Conservation (phyloP, 2,888 invertebrate genomes). For the Invenusta paracnida region DNA sequence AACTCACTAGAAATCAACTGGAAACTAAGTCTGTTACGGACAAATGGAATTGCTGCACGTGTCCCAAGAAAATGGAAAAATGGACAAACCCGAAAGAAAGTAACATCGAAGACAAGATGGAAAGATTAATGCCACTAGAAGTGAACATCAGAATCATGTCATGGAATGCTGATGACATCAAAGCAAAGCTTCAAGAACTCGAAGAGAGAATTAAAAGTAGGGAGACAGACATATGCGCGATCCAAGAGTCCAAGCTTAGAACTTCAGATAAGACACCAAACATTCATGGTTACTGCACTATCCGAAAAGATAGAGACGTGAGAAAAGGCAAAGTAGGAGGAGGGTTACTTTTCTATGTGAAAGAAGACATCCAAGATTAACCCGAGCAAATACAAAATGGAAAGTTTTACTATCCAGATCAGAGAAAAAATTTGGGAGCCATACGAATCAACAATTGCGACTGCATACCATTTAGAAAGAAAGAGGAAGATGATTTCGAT, state of each 20-base stretch:
- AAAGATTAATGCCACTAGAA: not conserved
- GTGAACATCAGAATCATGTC: not conserved
- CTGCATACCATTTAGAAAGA: not conserved
- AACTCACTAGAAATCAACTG: not conserved
- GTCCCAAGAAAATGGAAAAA: not conserved
- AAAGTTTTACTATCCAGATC: not conserved
- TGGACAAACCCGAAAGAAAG: not conserved
- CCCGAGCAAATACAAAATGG: not conserved
- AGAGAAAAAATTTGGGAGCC: not conserved
- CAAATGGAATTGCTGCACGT: not conserved
- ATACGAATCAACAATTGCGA: not conserved
- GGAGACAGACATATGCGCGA: not conserved
- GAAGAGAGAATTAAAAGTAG: not conserved
- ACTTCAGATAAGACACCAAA: not conserved
- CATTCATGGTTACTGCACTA: not conserved
- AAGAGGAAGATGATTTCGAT: not conserved
- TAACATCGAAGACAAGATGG: not conserved
- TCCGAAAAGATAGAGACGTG: not conserved
- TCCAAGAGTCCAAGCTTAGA: not conserved
- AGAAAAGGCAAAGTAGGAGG: not conserved
- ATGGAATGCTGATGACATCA: not conserved
- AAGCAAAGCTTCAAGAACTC: not conserved
- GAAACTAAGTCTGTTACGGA: not conserved
- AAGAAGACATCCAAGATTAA: not conserved
- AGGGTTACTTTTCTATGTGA: not conserved